phyloP scores from a whole-genome alignment of 2,113 vertebrate species.

The Phyllopteryx taeniolatus region DNA sequence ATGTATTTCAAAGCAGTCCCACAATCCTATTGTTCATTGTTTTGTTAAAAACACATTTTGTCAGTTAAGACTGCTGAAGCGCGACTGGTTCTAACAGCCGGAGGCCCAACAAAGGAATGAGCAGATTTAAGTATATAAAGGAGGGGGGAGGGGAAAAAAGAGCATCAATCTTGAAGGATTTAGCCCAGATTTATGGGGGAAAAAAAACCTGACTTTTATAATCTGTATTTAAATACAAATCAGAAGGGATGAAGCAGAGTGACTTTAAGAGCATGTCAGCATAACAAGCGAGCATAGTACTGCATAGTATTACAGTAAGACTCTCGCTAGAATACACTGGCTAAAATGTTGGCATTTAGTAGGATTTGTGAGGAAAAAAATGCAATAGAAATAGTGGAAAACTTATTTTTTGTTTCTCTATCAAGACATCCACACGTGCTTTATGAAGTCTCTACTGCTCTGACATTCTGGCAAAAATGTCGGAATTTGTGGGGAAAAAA shows the following conservation, averaged over 20 bases:
- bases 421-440: too few relatives aligned
- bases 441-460: too few relatives aligned
- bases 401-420: too few relatives aligned
- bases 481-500: too few relatives aligned
- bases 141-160: background rate
- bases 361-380: too few relatives aligned
- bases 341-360: background rate
- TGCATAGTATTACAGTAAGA: background rate
- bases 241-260: slow-evolving; percentile 19
- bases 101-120: slow-evolving; percentile 40
- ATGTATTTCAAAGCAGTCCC: background rate
- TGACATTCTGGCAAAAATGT: background rate
- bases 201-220: slow-evolving; percentile 24
- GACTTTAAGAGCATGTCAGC: slow-evolving; percentile 13
- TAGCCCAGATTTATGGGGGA: slow-evolving; percentile 26
- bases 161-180: slow-evolving; percentile 35
- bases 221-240: slow-evolving; percentile 36
- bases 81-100: slow-evolving; percentile 44
- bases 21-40: background rate
- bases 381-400: too few relatives aligned
- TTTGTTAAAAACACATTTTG: background rate
- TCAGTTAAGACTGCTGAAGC: slow-evolving; percentile 18
- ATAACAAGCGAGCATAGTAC: slow-evolving; percentile 6
- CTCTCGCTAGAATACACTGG: background rate
- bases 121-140: slow-evolving; percentile 33